Evolutionary conservation across 1,140 invertebrate genomes (phyloP), one percentile per base, ranked within the genome.

Genomic region (Psilanteris sp.): DNA sequence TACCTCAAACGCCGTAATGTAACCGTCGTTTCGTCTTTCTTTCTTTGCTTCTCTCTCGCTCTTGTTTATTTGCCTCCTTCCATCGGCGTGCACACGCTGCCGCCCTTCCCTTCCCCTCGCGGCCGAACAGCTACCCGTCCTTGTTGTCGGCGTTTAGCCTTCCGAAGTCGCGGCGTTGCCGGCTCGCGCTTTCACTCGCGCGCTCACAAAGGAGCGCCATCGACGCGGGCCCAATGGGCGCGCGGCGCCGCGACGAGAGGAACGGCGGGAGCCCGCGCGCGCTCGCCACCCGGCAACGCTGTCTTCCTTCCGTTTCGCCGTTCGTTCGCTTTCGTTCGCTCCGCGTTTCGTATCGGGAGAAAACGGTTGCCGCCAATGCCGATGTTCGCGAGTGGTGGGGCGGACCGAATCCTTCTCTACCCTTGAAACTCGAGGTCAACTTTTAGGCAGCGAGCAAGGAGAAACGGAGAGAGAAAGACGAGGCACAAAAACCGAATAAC

Each of bases 401-500:
- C 43, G 31, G 44, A 41, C 62, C 57, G 46, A 77, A 75, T 68
- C 78, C 62, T 57, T 79, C 79, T 84, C 84, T 87, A 89, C 86
- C 86, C 87, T 89, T 87, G 86, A 89, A 88, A 88, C 83, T 88
- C 87, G 86, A 89, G 87, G 87, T 89, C 86, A 89, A 85, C 85
- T 82, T 87, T 88, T 85, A 85, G 86, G 83, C 83, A 84, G 76
- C 81, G 78, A 79, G 79, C 71, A 81, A 78, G 67, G 75, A 61
- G 75, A 52, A 64, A 57, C 14, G 34, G 59, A 59, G 44, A 22
- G 36, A 62, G 14, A 55, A 27, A 59, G 27, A 14, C 64, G 57
- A 31, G 8, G 37, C 29, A 27, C 61, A 66, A 68, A 68, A 68
- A 67, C 64, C 43, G 10, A 57, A 68, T 54, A 70, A 70, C 54